Evolutionary conservation across 2,888 invertebrate genomes (phyloP), one percentile per base, ranked within the genome.

Genomic region (Alloplasta piceator): DNA sequence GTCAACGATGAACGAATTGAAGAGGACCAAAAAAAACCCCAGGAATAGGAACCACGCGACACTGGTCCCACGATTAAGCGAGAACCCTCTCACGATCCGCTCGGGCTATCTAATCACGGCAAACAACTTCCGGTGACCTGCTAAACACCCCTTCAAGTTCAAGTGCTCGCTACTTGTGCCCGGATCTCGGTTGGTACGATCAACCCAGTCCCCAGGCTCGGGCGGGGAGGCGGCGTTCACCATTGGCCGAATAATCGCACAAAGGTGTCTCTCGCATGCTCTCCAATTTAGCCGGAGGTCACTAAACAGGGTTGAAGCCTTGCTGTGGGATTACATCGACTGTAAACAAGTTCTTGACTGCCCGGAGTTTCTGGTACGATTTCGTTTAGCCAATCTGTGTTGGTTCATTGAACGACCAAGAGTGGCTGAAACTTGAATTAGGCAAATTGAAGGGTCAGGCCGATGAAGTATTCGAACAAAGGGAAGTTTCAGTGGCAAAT

Each of bases 81-180:
- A 26, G 26, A 26, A 46, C 43, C 36, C 7, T 6, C 60, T 36
- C 41, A 26, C 14, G 26, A 72, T 61, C 71, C 14, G 26, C 16
- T 55, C 38, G 66, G 70, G 56, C 67, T 63, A 72, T 60, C 60
- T 67, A 61, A 76, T 80, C 66, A 67, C 43, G 67, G 60, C 48
- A n/a, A 72, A 61, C 71, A 38, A 72, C 66, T 71, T 41, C 46
- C 61, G 38, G 26, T 14, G 55, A 41, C 56, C 61, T 26, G 26
- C 70, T 72, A 61, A 63, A 66, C 66, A 55, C 76, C 41, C 36
- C 71, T 48, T 14, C 36, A 52, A 75, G 52, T 58, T 26, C 36
- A 16, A 52, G 67, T 6, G 1, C 7, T 41, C 41, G 26, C 26
- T 5, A n/a, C 12, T 26, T 26, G 26, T 26, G 26, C 26, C 26